Conservation (phyloP, 1,140 invertebrate species). For the Drosophila truncata region DNA sequence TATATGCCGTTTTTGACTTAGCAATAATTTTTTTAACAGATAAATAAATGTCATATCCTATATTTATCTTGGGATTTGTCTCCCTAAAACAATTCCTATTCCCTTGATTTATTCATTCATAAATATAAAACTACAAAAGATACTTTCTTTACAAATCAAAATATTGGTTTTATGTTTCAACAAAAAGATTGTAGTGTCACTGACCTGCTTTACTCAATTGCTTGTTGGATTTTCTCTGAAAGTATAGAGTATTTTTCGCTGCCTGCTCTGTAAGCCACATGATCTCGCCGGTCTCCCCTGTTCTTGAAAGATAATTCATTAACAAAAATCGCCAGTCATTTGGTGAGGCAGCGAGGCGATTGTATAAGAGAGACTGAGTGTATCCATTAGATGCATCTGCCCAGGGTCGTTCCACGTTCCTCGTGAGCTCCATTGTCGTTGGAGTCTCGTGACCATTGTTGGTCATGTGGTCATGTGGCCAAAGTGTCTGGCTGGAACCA, state of each 20-base stretch:
- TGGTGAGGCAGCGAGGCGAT: background rate
- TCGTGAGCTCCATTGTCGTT: constrained; percentile 14
- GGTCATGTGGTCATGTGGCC: constrained; percentile 43
- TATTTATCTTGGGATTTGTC: background rate
- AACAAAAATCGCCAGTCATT: constrained; percentile 25
- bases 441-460: constrained; percentile 28
- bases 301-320: constrained; percentile 34
- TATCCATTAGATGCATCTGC: constrained; percentile 43
- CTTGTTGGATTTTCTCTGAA: background rate
- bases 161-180: background rate
- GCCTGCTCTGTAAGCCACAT: constrained; percentile 3
- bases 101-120: background rate
- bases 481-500: constrained; percentile 15
- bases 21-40: too few species aligned
- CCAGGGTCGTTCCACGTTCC: constrained; percentile 14
- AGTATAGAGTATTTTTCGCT: background rate
- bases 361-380: constrained; percentile 19
- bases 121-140: background rate
- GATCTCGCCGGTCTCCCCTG: constrained; percentile 12
- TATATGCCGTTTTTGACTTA: too few species aligned
- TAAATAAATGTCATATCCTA: background rate
- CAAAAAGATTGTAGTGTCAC: constrained; percentile 3
- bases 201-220: constrained; percentile 13
- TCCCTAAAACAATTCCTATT: background rate
- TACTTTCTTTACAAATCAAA: background rate